These are phyloP conservation scores for Idaea biselata DNA, from an alignment of 2,888 invertebrate species.

Conservation along the genomic window DNA sequence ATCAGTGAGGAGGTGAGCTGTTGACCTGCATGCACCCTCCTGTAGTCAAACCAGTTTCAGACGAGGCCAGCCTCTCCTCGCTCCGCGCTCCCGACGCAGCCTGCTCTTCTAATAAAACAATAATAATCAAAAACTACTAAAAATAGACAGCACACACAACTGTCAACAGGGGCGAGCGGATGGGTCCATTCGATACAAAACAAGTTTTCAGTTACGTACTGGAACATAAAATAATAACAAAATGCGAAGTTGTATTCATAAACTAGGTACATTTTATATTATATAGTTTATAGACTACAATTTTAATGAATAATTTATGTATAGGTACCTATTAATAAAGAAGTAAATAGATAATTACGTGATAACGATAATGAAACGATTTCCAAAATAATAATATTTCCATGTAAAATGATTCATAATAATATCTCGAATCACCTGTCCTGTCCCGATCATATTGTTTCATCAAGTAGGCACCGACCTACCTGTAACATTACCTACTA, in stretches of 20 bases:
- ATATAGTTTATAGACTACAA: no score
- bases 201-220: background rate
- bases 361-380: background rate
- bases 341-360: background rate
- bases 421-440: no score
- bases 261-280: no score
- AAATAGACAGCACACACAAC: slow-evolving; percentile 33
- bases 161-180: slow-evolving; percentile 16
- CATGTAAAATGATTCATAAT: no score
- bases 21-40: slow-evolving; percentile 65
- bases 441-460: no score
- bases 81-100: slow-evolving; percentile 24
- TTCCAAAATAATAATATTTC: no score
- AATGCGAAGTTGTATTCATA: no score
- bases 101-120: slow-evolving; percentile 36
- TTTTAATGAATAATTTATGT: no score
- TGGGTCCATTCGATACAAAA: background rate
- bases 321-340: background rate
- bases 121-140: slow-evolving; percentile 47
- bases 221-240: no score
- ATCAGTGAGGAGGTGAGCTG: slow-evolving; percentile 59
- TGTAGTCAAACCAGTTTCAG: slow-evolving; percentile 66
- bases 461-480: no score
- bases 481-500: no score
- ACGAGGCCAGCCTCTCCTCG: slow-evolving; percentile 32